Conservation (phyloP, 2,113 vertebrate genomes). For the Zapornia atra region DNA sequence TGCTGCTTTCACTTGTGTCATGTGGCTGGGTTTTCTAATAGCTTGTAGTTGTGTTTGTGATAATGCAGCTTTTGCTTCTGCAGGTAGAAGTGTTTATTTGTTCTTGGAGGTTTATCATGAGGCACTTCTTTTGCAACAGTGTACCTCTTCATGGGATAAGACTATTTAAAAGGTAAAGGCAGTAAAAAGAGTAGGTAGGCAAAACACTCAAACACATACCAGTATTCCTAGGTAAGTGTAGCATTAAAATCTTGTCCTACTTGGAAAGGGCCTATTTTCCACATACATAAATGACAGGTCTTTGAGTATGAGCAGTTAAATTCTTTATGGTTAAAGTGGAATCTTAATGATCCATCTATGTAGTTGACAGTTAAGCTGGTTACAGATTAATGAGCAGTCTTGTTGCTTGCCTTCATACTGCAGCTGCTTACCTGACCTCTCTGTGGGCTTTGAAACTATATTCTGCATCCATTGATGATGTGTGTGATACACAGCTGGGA, state of each 20-base stretch:
- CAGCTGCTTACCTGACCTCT: background rate
- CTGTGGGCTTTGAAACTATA: background rate
- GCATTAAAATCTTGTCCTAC: background rate
- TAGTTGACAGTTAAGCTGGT: background rate
- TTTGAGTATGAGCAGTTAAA: background rate
- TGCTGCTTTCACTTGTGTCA: background rate
- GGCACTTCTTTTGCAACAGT: background rate
- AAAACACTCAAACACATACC: fast-evolving
- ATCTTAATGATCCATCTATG: background rate
- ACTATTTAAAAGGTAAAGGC: background rate
- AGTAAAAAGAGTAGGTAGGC: background rate
- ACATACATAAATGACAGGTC: background rate
- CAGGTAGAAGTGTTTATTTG: background rate
- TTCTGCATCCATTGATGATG: background rate
- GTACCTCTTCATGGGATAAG: background rate
- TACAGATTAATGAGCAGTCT: background rate
- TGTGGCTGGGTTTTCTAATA: background rate
- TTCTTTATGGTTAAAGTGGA: background rate
- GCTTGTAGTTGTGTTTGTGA: background rate
- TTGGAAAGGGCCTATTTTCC: background rate
- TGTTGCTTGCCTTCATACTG: background rate
- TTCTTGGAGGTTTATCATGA: background rate
- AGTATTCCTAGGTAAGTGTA: background rate
- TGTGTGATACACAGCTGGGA: background rate
- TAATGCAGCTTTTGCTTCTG: background rate